Evolutionary conservation across 2,888 invertebrate genomes (phyloP), one percentile per base, ranked within the genome.

Genomic region (Drosophila rellima): DNA sequence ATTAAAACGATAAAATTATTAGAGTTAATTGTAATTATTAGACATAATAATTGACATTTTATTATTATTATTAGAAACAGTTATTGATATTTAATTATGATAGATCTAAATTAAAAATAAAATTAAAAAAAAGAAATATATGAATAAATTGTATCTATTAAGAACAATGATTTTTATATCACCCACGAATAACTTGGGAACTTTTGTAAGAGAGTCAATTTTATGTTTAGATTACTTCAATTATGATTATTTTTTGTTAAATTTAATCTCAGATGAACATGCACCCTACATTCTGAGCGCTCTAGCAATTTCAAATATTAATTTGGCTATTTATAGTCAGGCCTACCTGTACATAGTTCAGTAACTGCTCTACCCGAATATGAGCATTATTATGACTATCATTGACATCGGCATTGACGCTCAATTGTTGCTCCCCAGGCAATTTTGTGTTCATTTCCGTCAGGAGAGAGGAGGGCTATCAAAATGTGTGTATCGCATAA

Each of bases 361-460:
- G 1, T 35, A 2, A 13, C 8, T n/a, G 20, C 13, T 23, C 26
- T 10, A 26, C 11, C 4, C 7, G 13, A 35, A 20, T 33, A 29
- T 20, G 54, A 63, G 70, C 80, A 65, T 47, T 44, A 54, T 69
- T 54, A 55, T 55, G 69, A 68, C 83, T 77, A 73, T 77, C 62
- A 73, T 70, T 78, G 65, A 70, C 70, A 77, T 76, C 69, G 59
- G 48, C 70, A 59, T 45, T 69, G 65, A 15, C 42, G 71, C 75
- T 61, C 80, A 72, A 85, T 78, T 85, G 86, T 70, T 70, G 35
- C 54, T 72, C 73, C 72, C 66, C 51, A 66, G 72, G 72, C 70
- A 86, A 84, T 89, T 89, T 81, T 57, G 70, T 69, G 63, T 74
- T 76, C 74, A 76, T 73, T 82, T 89, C 85, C 85, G 79, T 20